These are phyloP conservation scores for Istiophorus platypterus DNA, from an alignment of 2,113 vertebrate species.

Conservation along the genomic window DNA sequence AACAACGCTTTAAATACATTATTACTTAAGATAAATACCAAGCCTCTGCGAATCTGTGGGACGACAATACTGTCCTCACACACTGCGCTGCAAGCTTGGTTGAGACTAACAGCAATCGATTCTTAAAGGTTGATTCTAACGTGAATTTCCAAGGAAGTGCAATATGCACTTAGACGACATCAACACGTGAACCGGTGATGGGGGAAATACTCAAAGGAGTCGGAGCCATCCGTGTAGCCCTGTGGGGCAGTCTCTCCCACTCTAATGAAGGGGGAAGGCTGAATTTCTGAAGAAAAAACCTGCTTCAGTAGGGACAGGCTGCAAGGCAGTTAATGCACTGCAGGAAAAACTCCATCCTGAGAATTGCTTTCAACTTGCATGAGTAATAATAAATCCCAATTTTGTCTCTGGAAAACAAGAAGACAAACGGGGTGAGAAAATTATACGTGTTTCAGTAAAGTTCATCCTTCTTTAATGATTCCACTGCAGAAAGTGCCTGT, in stretches of 20 bases:
- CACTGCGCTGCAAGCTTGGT: not conserved
- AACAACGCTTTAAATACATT: not conserved
- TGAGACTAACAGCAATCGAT: not conserved
- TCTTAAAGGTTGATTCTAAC: not conserved
- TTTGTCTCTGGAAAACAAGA: constrained; percentile 21
- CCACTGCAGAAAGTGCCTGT: not conserved
- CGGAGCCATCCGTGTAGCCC: constrained; percentile 7
- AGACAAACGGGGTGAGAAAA: constrained; percentile 29
- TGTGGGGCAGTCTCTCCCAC: constrained; percentile 6
- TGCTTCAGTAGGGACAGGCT: constrained; percentile 40
- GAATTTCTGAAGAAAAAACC: constrained; percentile 62
- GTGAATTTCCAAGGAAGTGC: constrained; percentile 9
- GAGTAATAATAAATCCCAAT: constrained; percentile 4
- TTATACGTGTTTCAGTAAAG: constrained; percentile 16
- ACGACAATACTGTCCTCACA: not conserved
- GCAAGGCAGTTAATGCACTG: not conserved
- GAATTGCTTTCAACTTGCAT: not conserved
- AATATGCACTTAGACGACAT: constrained; percentile 32
- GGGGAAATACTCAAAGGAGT: constrained; percentile 27
- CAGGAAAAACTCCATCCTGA: constrained; percentile 18
- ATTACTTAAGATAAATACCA: constrained; percentile 4
- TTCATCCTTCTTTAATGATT: no score
- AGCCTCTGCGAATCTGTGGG: not conserved
- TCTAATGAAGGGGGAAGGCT: constrained; percentile 38
- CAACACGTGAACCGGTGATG: constrained; percentile 15